Percentiles rank a stretch among this genome's conserved stretches.
Conservation (phyloP, 2,113 vertebrate genomes). For the Gracilinanus agilis region DNA sequence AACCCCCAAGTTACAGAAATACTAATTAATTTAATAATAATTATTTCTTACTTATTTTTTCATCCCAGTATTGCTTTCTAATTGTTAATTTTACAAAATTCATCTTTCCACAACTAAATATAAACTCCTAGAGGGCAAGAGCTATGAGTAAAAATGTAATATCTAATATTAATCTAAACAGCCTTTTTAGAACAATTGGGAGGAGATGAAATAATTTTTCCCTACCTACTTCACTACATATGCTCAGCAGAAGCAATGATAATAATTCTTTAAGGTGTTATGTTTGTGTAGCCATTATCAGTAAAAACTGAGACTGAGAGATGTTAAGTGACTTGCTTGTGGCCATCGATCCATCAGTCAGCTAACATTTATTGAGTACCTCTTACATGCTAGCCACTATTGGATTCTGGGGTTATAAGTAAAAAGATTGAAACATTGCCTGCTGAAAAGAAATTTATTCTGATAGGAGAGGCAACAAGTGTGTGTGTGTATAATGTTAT, state of each 20-base stretch:
- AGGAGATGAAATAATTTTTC: background rate
- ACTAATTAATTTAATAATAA: background rate
- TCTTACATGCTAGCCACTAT: background rate
- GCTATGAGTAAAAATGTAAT: background rate
- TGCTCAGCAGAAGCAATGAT: background rate
- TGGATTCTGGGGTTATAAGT: background rate
- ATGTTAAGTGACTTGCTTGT: background rate
- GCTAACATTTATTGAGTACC: background rate
- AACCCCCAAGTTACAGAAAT: too few relatives aligned
- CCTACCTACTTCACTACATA: background rate
- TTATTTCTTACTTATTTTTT: background rate
- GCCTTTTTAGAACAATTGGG: background rate
- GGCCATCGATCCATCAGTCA: background rate
- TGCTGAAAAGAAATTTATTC: background rate
- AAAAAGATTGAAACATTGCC: background rate
- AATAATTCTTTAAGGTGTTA: background rate
- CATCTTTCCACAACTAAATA: background rate
- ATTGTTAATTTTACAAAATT: background rate
- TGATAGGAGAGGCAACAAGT: background rate
- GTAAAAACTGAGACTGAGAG: background rate
- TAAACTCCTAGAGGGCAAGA: background rate
- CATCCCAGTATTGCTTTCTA: background rate
- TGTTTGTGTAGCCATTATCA: background rate
- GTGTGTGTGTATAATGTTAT: too few relatives aligned
- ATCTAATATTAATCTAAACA: background rate